Base-by-base conservation (phyloP, 2,888 invertebrate genomes). In the Drosophila pegasa region DNA sequence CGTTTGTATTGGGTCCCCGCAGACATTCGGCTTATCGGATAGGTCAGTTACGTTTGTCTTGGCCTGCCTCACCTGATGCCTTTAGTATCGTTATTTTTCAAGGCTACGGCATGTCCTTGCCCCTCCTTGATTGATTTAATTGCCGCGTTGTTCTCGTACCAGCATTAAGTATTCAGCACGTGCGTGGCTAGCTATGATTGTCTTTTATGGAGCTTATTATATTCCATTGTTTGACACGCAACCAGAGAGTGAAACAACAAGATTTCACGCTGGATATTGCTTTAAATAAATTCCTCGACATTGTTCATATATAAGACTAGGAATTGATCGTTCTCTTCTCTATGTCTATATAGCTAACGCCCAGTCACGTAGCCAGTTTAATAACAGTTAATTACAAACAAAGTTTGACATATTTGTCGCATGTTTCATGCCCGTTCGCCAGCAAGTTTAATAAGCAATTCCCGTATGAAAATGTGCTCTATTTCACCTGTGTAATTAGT, bases 301-400 rank as follows among this genome's bases (percentile, higher is more conserved):
- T 7, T 37, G 37, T 29, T 35, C 6, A 22, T 25, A 16, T 60
- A 48, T 37, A 12, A 14, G 41, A 33, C 9, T 33, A 33, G 4
- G 20, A n/a, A n/a, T n/a, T n/a, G n/a, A n/a, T n/a, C n/a, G n/a
- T n/a, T n/a, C n/a, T n/a, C n/a, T n/a, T n/a, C n/a, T n/a, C n/a
- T n/a, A n/a, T 37, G 12, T 56, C 14, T n/a, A 43, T 41, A 43
- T 16, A 27, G 10, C 16, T 27, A 16, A 27, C 16, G 45, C 27
- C 27, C 45, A 69, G 62, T 69, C 72, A 79, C 65, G 69, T 54
- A 67, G 22, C 25, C 22, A 18, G 38, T 12, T 14, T 83, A 80
- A 81, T 79, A 76, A 71, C 40, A 3, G 66, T 48, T 63, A 68
- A 75, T 85, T 81, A 62, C 38, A 40, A 56, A 62, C 57, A 50